phyloP scores from a whole-genome alignment of 1,140 invertebrate species.

The Archivesica marissinica region DNA sequence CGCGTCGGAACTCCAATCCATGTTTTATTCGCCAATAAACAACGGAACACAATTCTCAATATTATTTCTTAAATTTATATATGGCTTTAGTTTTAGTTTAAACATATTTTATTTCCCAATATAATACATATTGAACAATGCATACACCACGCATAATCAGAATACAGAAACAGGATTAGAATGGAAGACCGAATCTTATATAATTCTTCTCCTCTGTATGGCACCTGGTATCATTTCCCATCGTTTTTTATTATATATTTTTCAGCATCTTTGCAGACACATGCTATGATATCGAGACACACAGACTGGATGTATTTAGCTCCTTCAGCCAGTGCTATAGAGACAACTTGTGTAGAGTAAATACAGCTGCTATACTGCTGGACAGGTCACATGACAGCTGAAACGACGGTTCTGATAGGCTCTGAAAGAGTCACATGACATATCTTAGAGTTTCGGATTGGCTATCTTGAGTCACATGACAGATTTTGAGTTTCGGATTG shows the following conservation, averaged over 20 bases:
- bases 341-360: not conserved
- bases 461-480: not conserved
- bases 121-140: too few species aligned
- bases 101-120: too few species aligned
- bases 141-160: too few species aligned
- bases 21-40: too few species aligned
- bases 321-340: not conserved
- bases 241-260: not conserved
- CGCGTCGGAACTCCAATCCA: too few species aligned
- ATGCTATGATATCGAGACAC: not conserved
- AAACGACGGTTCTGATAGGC: not conserved
- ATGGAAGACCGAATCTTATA: too few species aligned
- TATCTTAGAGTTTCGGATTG: not conserved
- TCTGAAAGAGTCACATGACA: not conserved
- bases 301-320: not conserved
- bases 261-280: not conserved
- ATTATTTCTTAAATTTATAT: too few species aligned
- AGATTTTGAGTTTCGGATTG: not conserved
- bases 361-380: not conserved
- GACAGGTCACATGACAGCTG: slow-evolving; percentile 16
- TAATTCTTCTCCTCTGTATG: not conserved
- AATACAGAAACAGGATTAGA: too few species aligned
- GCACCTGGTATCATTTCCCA: not conserved
- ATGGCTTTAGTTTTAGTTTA: too few species aligned
- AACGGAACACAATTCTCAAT: too few species aligned